These are phyloP conservation scores for Archocentrus centrarchus DNA, from an alignment of 2,113 vertebrate species.

Conservation along the genomic window DNA sequence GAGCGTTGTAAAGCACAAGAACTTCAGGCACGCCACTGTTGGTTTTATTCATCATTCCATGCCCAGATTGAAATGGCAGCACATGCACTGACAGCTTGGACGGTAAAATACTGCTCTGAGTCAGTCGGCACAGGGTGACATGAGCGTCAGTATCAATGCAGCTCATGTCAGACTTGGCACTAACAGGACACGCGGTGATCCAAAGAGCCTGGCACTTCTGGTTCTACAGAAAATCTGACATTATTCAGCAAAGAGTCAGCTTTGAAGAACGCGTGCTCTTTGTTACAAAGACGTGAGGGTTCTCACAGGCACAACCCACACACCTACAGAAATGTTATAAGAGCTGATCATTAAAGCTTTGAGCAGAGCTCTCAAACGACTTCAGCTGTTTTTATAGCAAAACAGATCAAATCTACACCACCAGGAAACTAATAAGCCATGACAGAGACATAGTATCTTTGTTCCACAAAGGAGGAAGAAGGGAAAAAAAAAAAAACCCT, in stretches of 20 bases:
- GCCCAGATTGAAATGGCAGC: conserved; percentile 23
- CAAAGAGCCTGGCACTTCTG: conserved; percentile 49
- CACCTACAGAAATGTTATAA: conserved; percentile 8
- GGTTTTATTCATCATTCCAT: conserved; percentile 47
- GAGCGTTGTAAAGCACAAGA: conserved; percentile 41
- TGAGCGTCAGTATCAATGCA: conserved; percentile 39
- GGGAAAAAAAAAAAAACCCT: not conserved
- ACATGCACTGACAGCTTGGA: conserved; percentile 49
- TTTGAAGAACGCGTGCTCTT: conserved; percentile 34
- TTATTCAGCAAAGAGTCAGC: conserved; percentile 24
- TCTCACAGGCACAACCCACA: not conserved
- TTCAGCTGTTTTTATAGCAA: not conserved
- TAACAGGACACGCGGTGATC: conserved; percentile 14
- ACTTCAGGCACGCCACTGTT: conserved; percentile 66
- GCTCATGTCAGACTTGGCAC: conserved; percentile 54
- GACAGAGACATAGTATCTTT: conserved; percentile 36
- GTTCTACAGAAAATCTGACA: conserved; percentile 50
- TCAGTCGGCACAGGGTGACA: conserved; percentile 45
- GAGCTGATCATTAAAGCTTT: conserved; percentile 18
- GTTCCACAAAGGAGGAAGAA: not conserved
- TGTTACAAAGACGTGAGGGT: conserved; percentile 29
- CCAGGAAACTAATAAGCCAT: conserved; percentile 35
- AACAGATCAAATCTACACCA: conserved; percentile 10
- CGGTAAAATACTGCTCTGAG: conserved; percentile 47
- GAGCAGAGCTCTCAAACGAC: conserved; percentile 4